Conservation (phyloP, 2,888 invertebrate species). For the Nezara viridula region DNA sequence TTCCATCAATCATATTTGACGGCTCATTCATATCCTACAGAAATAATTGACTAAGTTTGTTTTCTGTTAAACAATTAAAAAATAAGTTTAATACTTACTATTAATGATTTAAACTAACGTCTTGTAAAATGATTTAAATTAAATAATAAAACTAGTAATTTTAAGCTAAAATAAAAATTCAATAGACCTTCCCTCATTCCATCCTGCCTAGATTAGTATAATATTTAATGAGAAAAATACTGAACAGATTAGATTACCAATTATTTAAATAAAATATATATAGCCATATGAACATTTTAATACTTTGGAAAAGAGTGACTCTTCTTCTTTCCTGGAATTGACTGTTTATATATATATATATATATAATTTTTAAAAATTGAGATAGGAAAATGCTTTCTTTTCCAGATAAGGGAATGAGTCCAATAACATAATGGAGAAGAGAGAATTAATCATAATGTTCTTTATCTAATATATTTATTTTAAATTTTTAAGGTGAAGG, state of each 20-base stretch:
- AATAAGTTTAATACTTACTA: neutral
- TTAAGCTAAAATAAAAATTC: neutral
- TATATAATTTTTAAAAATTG: no score
- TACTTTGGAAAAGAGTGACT: no score
- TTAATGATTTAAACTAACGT: neutral
- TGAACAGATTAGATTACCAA: neutral
- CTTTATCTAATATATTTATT: no score
- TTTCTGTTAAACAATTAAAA: neutral
- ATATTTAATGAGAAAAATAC: neutral
- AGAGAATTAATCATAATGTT: no score
- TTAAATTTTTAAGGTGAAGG: no score
- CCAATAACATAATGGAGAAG: no score
- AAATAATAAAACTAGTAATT: neutral
- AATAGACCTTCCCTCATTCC: neutral
- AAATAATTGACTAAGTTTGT: neutral
- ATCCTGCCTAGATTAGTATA: neutral
- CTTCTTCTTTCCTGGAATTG: no score
- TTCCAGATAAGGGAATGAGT: no score
- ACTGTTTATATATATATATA: no score
- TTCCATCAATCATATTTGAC: slow-evolving; percentile 83
- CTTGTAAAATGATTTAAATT: neutral
- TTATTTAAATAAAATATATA: no score
- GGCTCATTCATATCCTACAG: slow-evolving; percentile 90
- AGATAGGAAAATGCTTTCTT: no score
- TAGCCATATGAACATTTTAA: no score